Evolutionary conservation across 2,888 invertebrate species (phyloP), one percentile per base, ranked within the genome.

Genomic region (Protophormia terraenovae): DNA sequence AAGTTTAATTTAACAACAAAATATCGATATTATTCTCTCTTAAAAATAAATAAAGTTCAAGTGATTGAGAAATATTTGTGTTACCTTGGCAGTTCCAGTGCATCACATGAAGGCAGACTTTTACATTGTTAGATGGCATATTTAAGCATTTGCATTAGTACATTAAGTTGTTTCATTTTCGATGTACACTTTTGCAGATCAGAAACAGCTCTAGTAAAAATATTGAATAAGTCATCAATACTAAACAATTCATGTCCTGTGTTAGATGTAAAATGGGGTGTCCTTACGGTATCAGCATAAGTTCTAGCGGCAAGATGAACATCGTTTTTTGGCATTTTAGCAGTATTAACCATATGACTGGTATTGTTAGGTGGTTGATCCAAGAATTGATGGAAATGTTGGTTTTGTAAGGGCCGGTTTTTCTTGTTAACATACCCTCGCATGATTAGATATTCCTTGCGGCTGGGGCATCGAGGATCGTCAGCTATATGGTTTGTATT

Each of bases 141-240:
- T 38, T 71, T 71, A 55, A 71, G 38, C 16, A 71, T 24, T 24
- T 53, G 27, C 55, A 71, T 71, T 38, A 71, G 38, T 12, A 55
- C 71, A n/a, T 32, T 38, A 8, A 71, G 55, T 16, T 71, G 38
- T 1, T 69, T 47, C 35, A 22, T 24, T 12, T 71, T 71, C 16
- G 55, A 35, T 2, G 71, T 35, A 22, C 71, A 71, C 8, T 55
- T 71, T 22, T 55, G 53, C 1, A 71, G 38, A 12, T 71, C 27
- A 1, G 8, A 35, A 3, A 38, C 38, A 16, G 38, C 71, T 50
- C 12, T 38, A 0, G 71, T 29, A 29, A 71, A 71, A 22, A 71
- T 71, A 5, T 71, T 12, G 12, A 71, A 71, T 12, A 71, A 55
- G 8, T 71, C 35, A 24, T 71, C 53, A 7, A 24, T 24, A 16